A percentile compares a stretch with the other conserved stretches of the same genome.
Conservation (phyloP, 37 sponge, comb jelly and placozoan genomes). For the Diacarnus erythraeanus region DNA sequence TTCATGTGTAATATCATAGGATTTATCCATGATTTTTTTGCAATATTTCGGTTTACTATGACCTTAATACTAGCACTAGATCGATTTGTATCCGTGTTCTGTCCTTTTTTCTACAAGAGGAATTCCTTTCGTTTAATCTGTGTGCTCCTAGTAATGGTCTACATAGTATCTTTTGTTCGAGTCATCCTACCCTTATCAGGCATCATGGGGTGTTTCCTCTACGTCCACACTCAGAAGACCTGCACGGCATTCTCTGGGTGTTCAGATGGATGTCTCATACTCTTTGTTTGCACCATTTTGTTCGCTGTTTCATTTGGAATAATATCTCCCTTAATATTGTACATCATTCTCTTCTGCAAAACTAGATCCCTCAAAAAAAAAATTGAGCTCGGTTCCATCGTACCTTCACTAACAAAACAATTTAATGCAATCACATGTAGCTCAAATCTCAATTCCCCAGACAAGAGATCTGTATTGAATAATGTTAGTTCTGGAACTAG, state of each 20-base stretch:
- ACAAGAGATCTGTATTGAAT: not conserved
- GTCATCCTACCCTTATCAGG: not conserved
- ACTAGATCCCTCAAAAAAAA: not conserved
- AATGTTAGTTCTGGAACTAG: not conserved
- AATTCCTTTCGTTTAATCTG: not conserved
- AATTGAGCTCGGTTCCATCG: not conserved
- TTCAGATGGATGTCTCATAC: not conserved
- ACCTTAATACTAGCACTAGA: constrained; percentile 2
- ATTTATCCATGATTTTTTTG: constrained; percentile 2
- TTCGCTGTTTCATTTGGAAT: not conserved
- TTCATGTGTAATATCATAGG: not conserved
- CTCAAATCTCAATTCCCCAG: not conserved
- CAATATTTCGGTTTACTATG: not conserved
- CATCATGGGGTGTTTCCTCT: not conserved
- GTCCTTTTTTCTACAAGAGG: not conserved
- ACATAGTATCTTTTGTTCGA: not conserved
- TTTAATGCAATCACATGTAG: not conserved
- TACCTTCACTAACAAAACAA: not conserved
- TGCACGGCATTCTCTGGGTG: constrained; percentile 2
- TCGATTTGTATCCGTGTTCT: constrained; percentile 13
- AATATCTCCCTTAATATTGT: not conserved
- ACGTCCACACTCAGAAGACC: constrained; percentile 1
- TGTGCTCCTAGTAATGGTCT: not conserved
- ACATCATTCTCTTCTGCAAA: not conserved
- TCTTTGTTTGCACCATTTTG: not conserved